These are phyloP conservation scores for Drosophila teissieri DNA, from an alignment of 1,140 invertebrate species.

Conservation along the genomic window DNA sequence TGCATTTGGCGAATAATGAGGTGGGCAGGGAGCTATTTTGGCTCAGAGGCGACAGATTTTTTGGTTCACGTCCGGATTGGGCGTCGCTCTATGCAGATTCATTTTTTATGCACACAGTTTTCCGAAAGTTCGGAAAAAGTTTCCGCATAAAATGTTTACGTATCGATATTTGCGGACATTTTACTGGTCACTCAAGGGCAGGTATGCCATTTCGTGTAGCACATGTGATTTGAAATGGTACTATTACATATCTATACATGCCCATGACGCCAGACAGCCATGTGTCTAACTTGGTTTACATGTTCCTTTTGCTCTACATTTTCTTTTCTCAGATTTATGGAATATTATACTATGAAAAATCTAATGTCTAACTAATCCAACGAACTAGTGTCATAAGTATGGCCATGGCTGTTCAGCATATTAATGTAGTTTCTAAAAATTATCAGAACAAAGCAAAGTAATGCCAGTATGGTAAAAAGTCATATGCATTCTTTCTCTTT, in stretches of 20 bases:
- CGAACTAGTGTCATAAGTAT: too few species aligned
- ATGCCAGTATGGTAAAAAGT: too few species aligned
- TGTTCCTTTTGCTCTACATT: too few species aligned
- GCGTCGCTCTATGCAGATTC: constrained; percentile 37
- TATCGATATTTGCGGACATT: constrained; percentile 25
- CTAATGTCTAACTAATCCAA: too few species aligned
- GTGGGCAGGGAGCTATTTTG: constrained; percentile 3
- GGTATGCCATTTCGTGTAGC: not conserved
- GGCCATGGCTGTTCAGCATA: too few species aligned
- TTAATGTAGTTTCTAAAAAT: too few species aligned
- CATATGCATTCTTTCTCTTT: too few species aligned
- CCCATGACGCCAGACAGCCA: too few species aligned
- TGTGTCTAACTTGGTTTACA: not conserved
- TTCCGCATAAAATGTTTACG: constrained; percentile 40
- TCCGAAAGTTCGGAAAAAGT: constrained; percentile 25
- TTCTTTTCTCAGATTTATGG: constrained; percentile 2
- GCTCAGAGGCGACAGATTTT: constrained; percentile 16
- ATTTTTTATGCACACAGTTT: constrained; percentile 39
- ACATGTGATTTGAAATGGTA: not conserved
- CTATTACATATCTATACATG: too few species aligned
- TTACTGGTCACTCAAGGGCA: not conserved
- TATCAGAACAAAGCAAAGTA: too few species aligned
- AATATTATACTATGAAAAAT: too few species aligned
- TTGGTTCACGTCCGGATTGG: constrained; percentile 23
- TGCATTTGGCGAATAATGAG: constrained; percentile 48